Conservation (phyloP, 2,888 invertebrate genomes). For the Cyclophora albipunctata region DNA sequence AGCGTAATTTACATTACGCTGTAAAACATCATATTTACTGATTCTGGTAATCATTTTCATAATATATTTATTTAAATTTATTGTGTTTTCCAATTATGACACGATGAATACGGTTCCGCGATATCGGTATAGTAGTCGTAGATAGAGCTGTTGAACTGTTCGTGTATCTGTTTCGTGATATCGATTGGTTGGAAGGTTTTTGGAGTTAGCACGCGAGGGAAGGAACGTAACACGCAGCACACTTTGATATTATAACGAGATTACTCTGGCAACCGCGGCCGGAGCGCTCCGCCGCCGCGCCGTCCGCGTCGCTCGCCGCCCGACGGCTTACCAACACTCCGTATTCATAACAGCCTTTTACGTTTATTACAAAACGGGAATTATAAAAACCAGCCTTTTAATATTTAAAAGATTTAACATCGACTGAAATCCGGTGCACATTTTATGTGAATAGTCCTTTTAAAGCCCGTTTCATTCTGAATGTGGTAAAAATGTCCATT, state of each 20-base stretch:
- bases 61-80: too few species aligned
- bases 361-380: conserved; percentile 6
- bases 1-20: too few species aligned
- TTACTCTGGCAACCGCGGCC: conserved; percentile 45
- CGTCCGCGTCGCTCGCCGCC: conserved; percentile 10
- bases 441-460: too few species aligned
- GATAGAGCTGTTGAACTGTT: conserved; percentile 52
- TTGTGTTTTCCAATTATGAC: too few species aligned
- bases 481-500: too few species aligned
- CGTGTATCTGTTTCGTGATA: conserved; percentile 40
- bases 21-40: too few species aligned
- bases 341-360: conserved; percentile 24
- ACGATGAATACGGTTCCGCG: too few species aligned
- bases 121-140: conserved; percentile 7
- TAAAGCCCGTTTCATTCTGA: too few species aligned
- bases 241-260: conserved; percentile 58
- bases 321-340: conserved; percentile 23
- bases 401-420: not conserved
- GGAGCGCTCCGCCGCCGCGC: conserved; percentile 14
- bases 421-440: not conserved
- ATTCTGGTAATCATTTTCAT: too few species aligned
- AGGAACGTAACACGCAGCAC: conserved; percentile 52
- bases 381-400: not conserved
- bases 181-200: conserved; percentile 60
- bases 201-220: conserved; percentile 60